These are phyloP conservation scores for Pemphredon lugubris DNA, from an alignment of 2,888 invertebrate genomes.

Conservation along the genomic window DNA sequence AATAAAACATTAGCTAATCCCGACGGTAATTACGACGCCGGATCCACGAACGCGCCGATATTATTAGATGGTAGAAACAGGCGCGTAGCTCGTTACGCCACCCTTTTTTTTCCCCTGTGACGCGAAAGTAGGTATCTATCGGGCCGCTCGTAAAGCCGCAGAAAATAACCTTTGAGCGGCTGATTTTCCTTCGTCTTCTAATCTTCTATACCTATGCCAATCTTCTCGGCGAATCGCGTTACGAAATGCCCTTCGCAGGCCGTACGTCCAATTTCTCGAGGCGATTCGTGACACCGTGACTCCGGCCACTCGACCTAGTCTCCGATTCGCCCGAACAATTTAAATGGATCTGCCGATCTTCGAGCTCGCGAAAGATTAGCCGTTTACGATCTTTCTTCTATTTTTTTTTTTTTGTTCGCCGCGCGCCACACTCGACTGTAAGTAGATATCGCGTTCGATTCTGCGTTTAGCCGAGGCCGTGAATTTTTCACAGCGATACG, in stretches of 20 bases:
- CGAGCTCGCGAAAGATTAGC: slow-evolving; percentile 26
- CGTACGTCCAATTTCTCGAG: slow-evolving; percentile 61
- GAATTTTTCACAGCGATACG: too few relatives aligned
- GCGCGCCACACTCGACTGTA: too few relatives aligned
- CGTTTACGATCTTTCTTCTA: slow-evolving; percentile 2
- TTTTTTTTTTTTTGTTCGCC: not conserved
- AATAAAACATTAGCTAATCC: slow-evolving; percentile 15
- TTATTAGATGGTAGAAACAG: slow-evolving; percentile 22
- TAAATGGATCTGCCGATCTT: slow-evolving; percentile 46
- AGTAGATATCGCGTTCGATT: too few relatives aligned
- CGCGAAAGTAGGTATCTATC: slow-evolving; percentile 51
- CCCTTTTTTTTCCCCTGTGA: slow-evolving; percentile 16
- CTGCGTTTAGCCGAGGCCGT: too few relatives aligned
- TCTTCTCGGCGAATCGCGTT: slow-evolving; percentile 55
- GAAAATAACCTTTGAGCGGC: slow-evolving; percentile 59
- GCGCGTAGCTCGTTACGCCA: slow-evolving; percentile 49
- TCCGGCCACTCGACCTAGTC: slow-evolving; percentile 49
- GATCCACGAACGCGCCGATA: slow-evolving; percentile 17
- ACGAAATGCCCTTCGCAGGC: slow-evolving; percentile 61
- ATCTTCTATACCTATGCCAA: slow-evolving; percentile 48
- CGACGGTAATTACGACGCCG: slow-evolving; percentile 25
- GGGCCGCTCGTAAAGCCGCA: slow-evolving; percentile 38
- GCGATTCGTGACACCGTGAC: slow-evolving; percentile 55
- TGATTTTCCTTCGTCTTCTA: slow-evolving; percentile 58
- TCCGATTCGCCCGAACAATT: slow-evolving; percentile 34